Evolutionary conservation across 2,797 vertebrate genomes (phyloP).

Genomic region (Cygnus olor): DNA sequence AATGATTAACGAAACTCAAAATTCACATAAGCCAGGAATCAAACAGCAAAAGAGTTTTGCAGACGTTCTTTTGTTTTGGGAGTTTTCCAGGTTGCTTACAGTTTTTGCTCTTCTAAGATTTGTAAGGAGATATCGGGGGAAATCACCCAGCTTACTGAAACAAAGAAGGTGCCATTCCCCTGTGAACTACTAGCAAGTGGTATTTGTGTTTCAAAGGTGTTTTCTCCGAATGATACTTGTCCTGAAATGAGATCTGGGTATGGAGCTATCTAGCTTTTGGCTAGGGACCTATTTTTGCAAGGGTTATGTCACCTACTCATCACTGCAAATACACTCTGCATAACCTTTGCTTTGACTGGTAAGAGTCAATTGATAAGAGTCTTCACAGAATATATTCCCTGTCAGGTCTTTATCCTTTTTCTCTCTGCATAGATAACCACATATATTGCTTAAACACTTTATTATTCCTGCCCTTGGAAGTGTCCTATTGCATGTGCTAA

Average conservation of each 20-base stretch:
- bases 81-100: neutral
- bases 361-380: neutral
- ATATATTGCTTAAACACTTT: neutral
- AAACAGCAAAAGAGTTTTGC: neutral
- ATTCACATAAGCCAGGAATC: constrained; percentile 14
- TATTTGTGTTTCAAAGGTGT: neutral
- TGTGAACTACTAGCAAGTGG: neutral
- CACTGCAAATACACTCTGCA: neutral
- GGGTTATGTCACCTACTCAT: neutral
- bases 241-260: neutral
- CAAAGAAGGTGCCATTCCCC: neutral
- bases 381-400: neutral
- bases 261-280: neutral
- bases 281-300: neutral
- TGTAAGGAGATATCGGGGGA: neutral
- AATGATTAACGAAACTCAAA: constrained; percentile 32
- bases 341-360: neutral
- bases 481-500: neutral
- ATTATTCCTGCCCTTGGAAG: neutral
- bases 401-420: neutral
- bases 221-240: neutral
- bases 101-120: neutral
- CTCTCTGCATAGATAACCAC: neutral
- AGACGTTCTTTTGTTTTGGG: neutral
- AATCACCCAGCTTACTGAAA: neutral